Base-by-base conservation (phyloP, 1,140 invertebrate species). In the Odontomachus brunneus region DNA sequence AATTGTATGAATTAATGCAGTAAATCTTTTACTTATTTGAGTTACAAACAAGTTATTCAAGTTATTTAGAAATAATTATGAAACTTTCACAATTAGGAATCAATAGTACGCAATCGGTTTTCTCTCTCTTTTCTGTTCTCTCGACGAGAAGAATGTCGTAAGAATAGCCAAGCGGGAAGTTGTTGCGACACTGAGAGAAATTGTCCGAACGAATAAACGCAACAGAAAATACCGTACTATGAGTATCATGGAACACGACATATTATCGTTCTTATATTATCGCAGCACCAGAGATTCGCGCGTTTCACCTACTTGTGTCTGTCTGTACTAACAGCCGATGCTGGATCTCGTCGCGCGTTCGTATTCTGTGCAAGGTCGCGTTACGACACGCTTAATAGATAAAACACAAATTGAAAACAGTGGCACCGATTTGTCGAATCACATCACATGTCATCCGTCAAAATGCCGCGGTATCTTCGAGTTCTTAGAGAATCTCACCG, bases 301-400 rank as follows among this genome's bases (percentile, higher is more conserved):
- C n/a, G 26, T 76, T 51, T 76, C 60, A 53, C 73, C 51, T n/a
- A 51, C 15, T 75, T n/a, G 9, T 33, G 59, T 65, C 14, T 26
- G n/a, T 22, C 5, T 38, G 44, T 5, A 49, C 14, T 44, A 44
- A 15, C 74, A 51, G 26, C 14, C 55, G 55, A 74, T 5, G 2
- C 33, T 73, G 53, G 26, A 49, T 75, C 26, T 33, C 14, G 44
- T 51, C 59, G 29, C 26, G 48, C 12, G n/a, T 29, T 75, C 59
- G 59, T 63, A 33, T 44, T 65, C 19, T 33, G 48, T 9, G 19
- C 19, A 53, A 65, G 60, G 65, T 65, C 15, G 29, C 26, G 9
- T 44, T 44, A 44, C 38, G 38, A 44, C 38, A 44, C 38, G 38
- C 38, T 44, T 44, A 44, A 44, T 44, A 44, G 38, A 44, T 44